Percentiles rank a stretch among this genome's conserved stretches.
These are phyloP conservation scores for Trinectes maculatus DNA, from an alignment of 2,113 vertebrate genomes.

Conservation along the genomic window DNA sequence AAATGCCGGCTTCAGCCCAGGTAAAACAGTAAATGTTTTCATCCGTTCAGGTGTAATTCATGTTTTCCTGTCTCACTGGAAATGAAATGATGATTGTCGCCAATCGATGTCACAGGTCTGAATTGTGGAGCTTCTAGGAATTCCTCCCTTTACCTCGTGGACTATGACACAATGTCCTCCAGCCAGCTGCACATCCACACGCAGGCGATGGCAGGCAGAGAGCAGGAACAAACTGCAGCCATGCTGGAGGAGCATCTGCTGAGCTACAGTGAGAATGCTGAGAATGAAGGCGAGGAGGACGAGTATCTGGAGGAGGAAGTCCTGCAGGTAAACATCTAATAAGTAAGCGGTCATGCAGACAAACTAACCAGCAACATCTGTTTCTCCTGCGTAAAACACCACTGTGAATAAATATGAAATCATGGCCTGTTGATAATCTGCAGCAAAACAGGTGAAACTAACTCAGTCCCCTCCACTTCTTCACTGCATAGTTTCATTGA, in stretches of 20 bases:
- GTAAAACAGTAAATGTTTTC: too few species aligned
- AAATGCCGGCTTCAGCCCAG: slow-evolving; percentile 27
- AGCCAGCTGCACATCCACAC: not conserved
- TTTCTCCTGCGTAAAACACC: too few species aligned
- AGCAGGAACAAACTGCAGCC: not conserved
- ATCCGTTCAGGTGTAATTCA: not conserved
- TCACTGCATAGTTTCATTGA: too few species aligned
- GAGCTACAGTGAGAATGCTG: slow-evolving; percentile 78
- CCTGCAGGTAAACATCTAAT: slow-evolving; percentile 78
- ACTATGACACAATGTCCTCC: slow-evolving; percentile 71
- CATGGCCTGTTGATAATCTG: too few species aligned
- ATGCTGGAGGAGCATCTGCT: slow-evolving; percentile 75
- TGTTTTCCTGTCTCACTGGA: not conserved
- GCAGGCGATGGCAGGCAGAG: not conserved
- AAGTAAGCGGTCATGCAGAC: not conserved
- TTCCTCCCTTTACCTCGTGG: slow-evolving; percentile 78
- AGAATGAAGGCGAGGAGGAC: slow-evolving; percentile 79
- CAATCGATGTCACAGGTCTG: slow-evolving; percentile 22
- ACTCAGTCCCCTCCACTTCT: too few species aligned
- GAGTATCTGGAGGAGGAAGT: slow-evolving; percentile 79
- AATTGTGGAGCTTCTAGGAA: slow-evolving; percentile 23
- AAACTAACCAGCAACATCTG: not conserved
- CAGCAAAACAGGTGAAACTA: too few species aligned
- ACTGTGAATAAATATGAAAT: too few species aligned
- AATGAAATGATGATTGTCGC: not conserved